phyloP scores from a whole-genome alignment of 1,140 invertebrate genomes.

The Orchesella cincta region DNA sequence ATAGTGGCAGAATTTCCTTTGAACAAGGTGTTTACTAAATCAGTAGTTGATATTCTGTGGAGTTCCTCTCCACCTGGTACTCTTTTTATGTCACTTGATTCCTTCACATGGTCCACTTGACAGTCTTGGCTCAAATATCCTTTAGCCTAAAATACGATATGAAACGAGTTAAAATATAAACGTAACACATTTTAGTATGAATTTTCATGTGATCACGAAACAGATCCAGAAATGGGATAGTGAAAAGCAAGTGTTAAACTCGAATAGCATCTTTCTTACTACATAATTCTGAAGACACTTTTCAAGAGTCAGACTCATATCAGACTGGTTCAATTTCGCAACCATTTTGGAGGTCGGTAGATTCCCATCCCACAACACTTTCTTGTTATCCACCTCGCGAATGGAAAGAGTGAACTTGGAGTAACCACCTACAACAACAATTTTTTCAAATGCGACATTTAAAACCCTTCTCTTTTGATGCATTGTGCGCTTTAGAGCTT shows the following conservation, averaged over 20 bases:
- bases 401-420: neutral
- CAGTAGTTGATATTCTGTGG: neutral
- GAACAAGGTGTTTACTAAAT: neutral
- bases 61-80: neutral
- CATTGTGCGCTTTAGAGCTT: too few relatives aligned
- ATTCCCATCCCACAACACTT: neutral
- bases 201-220: too few relatives aligned
- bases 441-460: neutral
- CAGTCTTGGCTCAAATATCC: conserved; percentile 10
- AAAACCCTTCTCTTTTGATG: too few relatives aligned
- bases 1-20: neutral
- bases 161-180: conserved; percentile 2
- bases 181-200: too few relatives aligned
- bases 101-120: conserved; percentile 4
- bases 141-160: neutral
- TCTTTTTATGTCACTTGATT: neutral
- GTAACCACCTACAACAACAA: conserved; percentile 1
- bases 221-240: too few relatives aligned
- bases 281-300: conserved; percentile 7
- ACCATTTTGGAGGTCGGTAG: neutral
- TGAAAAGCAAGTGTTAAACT: too few relatives aligned
- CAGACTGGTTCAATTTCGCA: conserved; percentile 9
- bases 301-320: neutral
- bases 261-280: too few relatives aligned
- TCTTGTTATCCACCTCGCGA: neutral